Base-by-base conservation (phyloP, 2,113 vertebrate species). In the Anthoscopus minutus region DNA sequence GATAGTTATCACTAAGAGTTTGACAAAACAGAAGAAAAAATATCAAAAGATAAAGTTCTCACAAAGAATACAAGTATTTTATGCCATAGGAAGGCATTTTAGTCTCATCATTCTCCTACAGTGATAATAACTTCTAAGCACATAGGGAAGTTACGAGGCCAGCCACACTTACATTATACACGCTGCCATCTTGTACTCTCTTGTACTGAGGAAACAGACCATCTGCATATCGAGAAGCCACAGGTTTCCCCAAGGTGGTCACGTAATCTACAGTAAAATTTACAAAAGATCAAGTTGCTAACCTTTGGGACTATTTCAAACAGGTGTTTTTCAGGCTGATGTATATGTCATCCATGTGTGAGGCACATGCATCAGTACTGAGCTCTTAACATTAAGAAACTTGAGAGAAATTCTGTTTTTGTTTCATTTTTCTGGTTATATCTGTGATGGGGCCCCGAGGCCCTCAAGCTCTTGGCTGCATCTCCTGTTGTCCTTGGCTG, bases 171-270 rank as follows among this genome's bases (percentile, higher is more conserved):
- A 98, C 98, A 3, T 98, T 98, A 71, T 98, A 98, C 13, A 97
- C 56, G 40, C 81, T 96, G 61, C 97, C 98, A 47, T 98, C 96
- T 73, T 97, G 88, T 6, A 65, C 77, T 78, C 50, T 94, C 74
- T n/a, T 65, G 87, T 97, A 96, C 10, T 94, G 98, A 70, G 89
- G 97, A 80, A 98, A 98, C 27, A 98, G 88, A 33, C 97, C 98
- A 28, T 97, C 94, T 9, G 97, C 98, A 40, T 98, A 98, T 9
- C 96, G 97, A 83, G 98, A 98, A 91, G 98, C 97, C 89, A 98
- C 98, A 31, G 48, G 81, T 96, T 97, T 98, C 76, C 97, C 95
- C 95, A 98, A 93, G 48, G 97, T 94, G 61, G 91, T 74, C 71
- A 98, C 97, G 87, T 98, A 98, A 93, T 98, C 98, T 98, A 95